Evolutionary conservation across 2,797 vertebrate species (phyloP), one percentile per base, ranked within the genome.

Genomic region (Choloepus didactylus): DNA sequence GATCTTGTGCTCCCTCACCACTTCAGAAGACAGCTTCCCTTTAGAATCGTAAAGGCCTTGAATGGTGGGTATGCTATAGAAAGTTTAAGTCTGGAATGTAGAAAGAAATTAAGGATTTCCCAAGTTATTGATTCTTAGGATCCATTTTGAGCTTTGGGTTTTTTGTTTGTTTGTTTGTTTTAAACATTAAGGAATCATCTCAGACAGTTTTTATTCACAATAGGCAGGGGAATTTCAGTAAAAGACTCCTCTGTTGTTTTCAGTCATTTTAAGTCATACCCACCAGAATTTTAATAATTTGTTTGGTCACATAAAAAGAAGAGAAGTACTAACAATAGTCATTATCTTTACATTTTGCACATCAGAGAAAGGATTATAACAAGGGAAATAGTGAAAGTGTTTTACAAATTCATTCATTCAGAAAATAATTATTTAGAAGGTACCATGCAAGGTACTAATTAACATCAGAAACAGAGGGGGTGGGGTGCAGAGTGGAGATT

Each of bases 41-140:
- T 85, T 86, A 87, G 49, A 46, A 88, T 12, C 12, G 16, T 87
- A 91, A 87, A 70, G 69, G 18, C 75, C 72, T 89, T 86, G 29
- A 81, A 35, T 92, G 25, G 31, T 72, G 12, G 12, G 12, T 82
- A 3, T 56, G 25, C 46, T 93, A 11, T 5, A 69, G 56, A 73
- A 93, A 66, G 35, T 51, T 96, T 86, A 89, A 77, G 11, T 56
- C 69, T 92, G 49, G 69, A 95, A 88, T 86, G 29, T 90, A 79
- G 66, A 85, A 88, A 93, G 51, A 82, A 66, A 82, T 70, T 49
- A 79, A 86, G 41, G 19, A 60, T 90, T 95, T 95, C 83, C 23
- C 25, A 92, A 86, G 69, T 92, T 79, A 90, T 79, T 94, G 29
- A 69, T 95, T 94, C 46, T 87, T 85, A 85, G 83, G 83, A 64